These are phyloP conservation scores for Clistopyga incitator DNA, from an alignment of 2,888 invertebrate genomes.

Conservation along the genomic window DNA sequence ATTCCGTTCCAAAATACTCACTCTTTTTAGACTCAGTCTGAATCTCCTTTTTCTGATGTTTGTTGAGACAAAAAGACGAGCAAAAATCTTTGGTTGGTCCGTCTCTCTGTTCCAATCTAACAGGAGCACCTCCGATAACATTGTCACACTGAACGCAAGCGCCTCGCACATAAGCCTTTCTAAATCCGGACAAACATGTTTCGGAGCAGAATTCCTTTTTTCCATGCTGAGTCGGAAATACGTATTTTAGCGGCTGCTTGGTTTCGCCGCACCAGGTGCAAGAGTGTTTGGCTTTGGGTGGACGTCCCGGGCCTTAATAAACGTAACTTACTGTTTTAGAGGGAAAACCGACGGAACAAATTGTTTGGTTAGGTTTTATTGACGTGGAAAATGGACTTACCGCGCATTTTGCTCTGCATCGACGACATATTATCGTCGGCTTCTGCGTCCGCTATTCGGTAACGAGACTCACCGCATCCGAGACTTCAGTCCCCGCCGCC, in stretches of 20 bases:
- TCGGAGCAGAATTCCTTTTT: constrained; percentile 97
- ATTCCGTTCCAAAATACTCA: constrained; percentile 65
- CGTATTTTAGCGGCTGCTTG: constrained; percentile 93
- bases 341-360: constrained; percentile 27
- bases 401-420: constrained; percentile 78
- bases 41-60: constrained; percentile 90
- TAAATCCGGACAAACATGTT: constrained; percentile 94
- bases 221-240: constrained; percentile 93
- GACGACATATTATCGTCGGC: constrained; percentile 75
- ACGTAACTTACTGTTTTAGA: constrained; percentile 29
- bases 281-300: constrained; percentile 89
- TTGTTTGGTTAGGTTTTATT: constrained; percentile 53
- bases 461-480: constrained; percentile 45
- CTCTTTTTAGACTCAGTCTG: constrained; percentile 76
- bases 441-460: constrained; percentile 20
- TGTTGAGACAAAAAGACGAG: constrained; percentile 93
- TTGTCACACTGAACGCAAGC: constrained; percentile 95
- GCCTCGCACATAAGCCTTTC: constrained; percentile 94
- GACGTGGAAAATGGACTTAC: constrained; percentile 68
- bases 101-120: constrained; percentile 84
- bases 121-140: constrained; percentile 92
- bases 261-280: constrained; percentile 96
- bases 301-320: constrained; percentile 90
- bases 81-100: constrained; percentile 92
- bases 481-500: constrained; percentile 32